Base-by-base conservation (phyloP, 2,797 vertebrate species). In the Halcyon smyrnensis region DNA sequence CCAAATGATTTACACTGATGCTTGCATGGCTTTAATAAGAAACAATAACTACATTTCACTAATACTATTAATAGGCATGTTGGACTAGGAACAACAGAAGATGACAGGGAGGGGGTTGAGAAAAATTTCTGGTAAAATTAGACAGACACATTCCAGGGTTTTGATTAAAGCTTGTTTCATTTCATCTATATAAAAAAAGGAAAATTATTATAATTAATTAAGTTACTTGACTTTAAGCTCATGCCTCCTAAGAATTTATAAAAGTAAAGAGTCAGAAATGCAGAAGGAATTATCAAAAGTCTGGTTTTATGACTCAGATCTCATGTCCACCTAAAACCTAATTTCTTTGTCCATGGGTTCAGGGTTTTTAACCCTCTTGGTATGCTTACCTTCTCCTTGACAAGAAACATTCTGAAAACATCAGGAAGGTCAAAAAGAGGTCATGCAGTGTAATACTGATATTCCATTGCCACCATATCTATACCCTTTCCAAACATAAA, bases 301-400 rank as follows among this genome's bases (percentile, higher is more conserved):
- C 32, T 64, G 46, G 39, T 67, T 90, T 90, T 69, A 79, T 21
- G 18, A 24, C 25, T 87, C 16, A 45, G 15, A 59, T 62, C 7
- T 89, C 17, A 39, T 27, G 32, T 57, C 9, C 25, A 74, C 18
- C 19, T 59, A 36, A 65, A 23, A 20, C 3, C 62, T 62, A 25
- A 43, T 76, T 76, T 43, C 24, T 84, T 62, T 4, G 0, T 54
- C 9, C 3, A 4, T 11, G 3, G 1, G 1, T 46, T 48, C 4
- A 3, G 4, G 12, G 6, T 4, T 86, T 92, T 88, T 59, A 51
- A 59, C 8, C 34, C 4, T 77, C 5, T 43, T 74, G 39, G 2
- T 63, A 53, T 32, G 4, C 4, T 62, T 11, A 19, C 5, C 11
- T 63, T 34, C 13, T 57, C 27, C 8, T 82, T 62, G 14, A 46